Evolutionary conservation across 2,113 vertebrate genomes (phyloP).

Genomic region (Phalacrocorax carbo): DNA sequence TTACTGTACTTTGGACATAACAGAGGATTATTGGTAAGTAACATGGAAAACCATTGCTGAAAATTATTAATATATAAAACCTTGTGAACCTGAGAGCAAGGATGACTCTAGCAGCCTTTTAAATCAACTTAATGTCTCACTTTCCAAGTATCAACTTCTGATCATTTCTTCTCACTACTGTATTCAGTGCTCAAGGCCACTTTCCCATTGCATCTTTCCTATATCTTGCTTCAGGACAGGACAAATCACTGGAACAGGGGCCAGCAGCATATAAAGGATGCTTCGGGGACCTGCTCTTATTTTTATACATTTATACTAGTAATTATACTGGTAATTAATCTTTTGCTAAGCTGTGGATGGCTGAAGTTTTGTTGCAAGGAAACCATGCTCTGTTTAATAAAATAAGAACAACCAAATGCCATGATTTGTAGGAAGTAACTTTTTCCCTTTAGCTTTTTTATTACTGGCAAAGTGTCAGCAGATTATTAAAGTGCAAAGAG

Average conservation of each 20-base stretch:
- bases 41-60: not conserved
- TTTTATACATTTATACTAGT: not conserved
- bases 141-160: not conserved
- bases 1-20: not conserved
- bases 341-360: not conserved
- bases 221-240: not conserved
- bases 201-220: not conserved
- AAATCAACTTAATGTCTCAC: not conserved
- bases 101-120: not conserved
- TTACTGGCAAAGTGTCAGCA: slow-evolving; percentile 29
- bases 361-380: not conserved
- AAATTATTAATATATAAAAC: not conserved
- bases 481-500: slow-evolving; percentile 18
- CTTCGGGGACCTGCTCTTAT: not conserved
- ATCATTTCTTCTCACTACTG: not conserved
- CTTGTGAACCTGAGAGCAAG: not conserved
- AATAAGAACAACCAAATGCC: slow-evolving; percentile 22
- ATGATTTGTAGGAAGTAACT: slow-evolving; percentile 26
- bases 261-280: not conserved
- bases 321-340: not conserved
- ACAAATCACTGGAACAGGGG: not conserved
- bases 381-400: not conserved
- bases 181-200: not conserved
- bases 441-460: slow-evolving; percentile 45
- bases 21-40: not conserved